phyloP scores from a whole-genome alignment of 2,797 vertebrate genomes.

The Trachops cirrhosus region DNA sequence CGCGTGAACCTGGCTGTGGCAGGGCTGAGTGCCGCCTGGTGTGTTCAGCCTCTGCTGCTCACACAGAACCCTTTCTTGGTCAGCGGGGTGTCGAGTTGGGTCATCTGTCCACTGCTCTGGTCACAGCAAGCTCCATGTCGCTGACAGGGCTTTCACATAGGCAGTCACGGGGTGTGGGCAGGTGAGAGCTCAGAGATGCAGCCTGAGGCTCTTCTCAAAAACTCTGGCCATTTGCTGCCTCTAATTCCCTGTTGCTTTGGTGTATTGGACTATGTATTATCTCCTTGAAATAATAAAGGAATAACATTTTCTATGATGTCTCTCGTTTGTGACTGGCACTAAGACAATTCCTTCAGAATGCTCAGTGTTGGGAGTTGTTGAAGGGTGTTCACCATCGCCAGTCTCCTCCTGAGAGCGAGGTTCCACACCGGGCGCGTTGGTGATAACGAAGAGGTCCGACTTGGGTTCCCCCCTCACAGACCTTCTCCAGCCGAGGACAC shows the following conservation, averaged over 20 bases:
- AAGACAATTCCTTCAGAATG: neutral
- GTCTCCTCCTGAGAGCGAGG: neutral
- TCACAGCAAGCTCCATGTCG: neutral
- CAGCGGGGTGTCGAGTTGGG: neutral
- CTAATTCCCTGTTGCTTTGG: slow-evolving; percentile 66
- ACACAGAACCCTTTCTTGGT: neutral
- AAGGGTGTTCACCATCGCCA: neutral
- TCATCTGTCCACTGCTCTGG: neutral
- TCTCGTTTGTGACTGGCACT: slow-evolving; percentile 22
- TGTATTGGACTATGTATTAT: slow-evolving; percentile 63
- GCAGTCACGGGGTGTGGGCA: neutral
- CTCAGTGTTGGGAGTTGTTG: neutral
- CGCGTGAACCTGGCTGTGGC: neutral
- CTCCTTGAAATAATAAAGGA: slow-evolving; percentile 76
- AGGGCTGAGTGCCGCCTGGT: accelerated
- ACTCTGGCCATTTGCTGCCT: slow-evolving; percentile 57
- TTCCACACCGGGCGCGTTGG: accelerated
- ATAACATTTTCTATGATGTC: slow-evolving; percentile 67
- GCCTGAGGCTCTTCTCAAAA: slow-evolving; percentile 34
- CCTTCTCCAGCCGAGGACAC: neutral
- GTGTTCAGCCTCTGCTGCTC: neutral
- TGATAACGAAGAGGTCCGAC: neutral
- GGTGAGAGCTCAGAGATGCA: neutral
- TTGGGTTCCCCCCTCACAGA: neutral
- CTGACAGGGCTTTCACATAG: neutral